Evolutionary conservation across 1,140 invertebrate species (phyloP).

Genomic region (Heliconius hermathena): DNA sequence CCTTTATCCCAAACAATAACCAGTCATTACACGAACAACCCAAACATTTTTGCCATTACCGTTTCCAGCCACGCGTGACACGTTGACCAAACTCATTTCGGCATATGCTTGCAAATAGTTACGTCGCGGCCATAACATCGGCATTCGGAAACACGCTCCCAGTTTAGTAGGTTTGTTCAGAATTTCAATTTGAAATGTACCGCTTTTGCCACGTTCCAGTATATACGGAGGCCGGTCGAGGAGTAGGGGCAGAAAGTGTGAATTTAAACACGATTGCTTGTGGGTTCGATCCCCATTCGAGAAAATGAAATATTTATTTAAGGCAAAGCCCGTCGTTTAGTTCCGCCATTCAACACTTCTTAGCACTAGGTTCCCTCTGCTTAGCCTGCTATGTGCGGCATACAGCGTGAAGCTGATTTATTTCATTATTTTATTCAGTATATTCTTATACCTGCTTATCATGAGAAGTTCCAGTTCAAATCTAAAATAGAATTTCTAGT

Average conservation of each 20-base stretch:
- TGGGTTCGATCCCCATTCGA: no score
- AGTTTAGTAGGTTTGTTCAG: slow-evolving; percentile 57
- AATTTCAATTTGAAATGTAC: slow-evolving; percentile 74
- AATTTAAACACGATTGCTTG: no score
- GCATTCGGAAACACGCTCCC: slow-evolving; percentile 60
- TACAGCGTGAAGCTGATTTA: no score
- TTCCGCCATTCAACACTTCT: no score
- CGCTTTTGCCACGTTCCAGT: slow-evolving; percentile 59
- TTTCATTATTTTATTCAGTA: background rate
- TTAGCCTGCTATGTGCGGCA: no score
- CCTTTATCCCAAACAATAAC: slow-evolving; percentile 6
- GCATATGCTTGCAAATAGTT: slow-evolving; percentile 50
- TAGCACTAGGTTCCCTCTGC: no score
- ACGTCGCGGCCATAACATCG: slow-evolving; percentile 45
- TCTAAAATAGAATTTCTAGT: background rate
- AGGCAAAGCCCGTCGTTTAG: no score
- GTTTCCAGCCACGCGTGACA: slow-evolving; percentile 33
- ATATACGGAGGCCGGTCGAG: no score
- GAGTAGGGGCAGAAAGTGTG: no score
- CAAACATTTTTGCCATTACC: slow-evolving; percentile 41
- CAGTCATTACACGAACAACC: slow-evolving; percentile 16
- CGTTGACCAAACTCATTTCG: slow-evolving; percentile 54
- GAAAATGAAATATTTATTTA: no score
- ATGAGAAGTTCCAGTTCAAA: background rate
- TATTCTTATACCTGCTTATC: background rate